Evolutionary conservation across 2,797 vertebrate species (phyloP), one percentile per base, ranked within the genome.

Genomic region (Margarornis squamiger): DNA sequence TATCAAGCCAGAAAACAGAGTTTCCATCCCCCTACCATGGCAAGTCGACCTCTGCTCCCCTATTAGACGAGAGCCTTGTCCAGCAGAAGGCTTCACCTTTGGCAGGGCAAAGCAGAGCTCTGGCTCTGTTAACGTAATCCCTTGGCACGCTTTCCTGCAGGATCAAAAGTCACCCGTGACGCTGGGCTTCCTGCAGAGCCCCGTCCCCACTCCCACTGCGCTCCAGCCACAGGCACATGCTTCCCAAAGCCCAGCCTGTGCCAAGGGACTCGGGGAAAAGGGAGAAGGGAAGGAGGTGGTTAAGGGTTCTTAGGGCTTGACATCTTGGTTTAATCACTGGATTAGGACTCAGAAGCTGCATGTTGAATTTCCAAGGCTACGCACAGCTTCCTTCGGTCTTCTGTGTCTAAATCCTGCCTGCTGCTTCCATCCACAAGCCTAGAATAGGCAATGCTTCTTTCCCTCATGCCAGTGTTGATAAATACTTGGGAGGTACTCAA

Each of bases 401-500:
- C 26, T 27, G 1, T 1, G 17, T 65, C 74, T 85, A 88, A 88
- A 86, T 61, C 67, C 59, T 63, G 46, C 74, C 77, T 26, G 71
- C 52, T 9, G 13, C 55, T 90, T 73, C 85, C 59, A 92, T 30
- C 66, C 63, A 51, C 57, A 93, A 93, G 83, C 77, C 82, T 90
- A 59, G 90, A 96, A 93, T 48, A 95, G 77, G 82, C 70, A 93
- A 86, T 34, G 48, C 71, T 90, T 86, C 94, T 87, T 84, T 84
- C 67, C 36, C 57, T 90, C 65, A 54, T 30, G 54, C 45, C 79
- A 88, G 79, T 41, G 76, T 84, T 84, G 81, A 88, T 85, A 92
- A 96, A 92, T 88, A 88, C 83, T 86, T 85, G 86, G 59, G 86
- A 95, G 63, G 86, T 82, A 68, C 84, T 95, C 55, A 93, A 70